Conservation (phyloP, 2,797 vertebrate species). For the Spondyliosoma cantharus region DNA sequence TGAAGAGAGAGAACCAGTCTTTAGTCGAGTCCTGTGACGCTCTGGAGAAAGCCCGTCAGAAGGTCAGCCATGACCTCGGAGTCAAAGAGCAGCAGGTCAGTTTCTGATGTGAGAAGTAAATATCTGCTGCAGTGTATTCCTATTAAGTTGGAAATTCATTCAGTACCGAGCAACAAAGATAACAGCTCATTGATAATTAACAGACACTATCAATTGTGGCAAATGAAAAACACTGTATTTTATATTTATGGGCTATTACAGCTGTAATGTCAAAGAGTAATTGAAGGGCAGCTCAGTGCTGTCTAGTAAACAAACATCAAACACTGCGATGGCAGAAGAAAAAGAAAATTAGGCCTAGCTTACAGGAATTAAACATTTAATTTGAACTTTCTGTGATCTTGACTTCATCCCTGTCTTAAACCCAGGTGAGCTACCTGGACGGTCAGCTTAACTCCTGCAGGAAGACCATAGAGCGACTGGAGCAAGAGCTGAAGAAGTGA, state of each 20-base stretch:
- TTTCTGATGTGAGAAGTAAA: slow-evolving; percentile 12
- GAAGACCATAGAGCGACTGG: slow-evolving; percentile 90
- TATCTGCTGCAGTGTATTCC: neutral
- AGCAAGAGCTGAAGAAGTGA: slow-evolving; percentile 94
- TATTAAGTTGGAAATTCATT: neutral
- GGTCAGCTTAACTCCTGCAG: slow-evolving; percentile 89
- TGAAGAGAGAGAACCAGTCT: slow-evolving; percentile 93
- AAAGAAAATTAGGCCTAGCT: neutral
- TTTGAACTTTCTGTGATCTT: neutral
- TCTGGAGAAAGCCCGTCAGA: slow-evolving; percentile 91
- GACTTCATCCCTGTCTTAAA: slow-evolving; percentile 4
- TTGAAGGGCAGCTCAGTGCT: neutral
- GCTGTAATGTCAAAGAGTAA: neutral
- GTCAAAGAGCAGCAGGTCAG: slow-evolving; percentile 93
- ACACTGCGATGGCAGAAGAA: neutral
- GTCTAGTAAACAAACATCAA: neutral
- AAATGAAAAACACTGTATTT: neutral
- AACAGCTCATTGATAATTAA: neutral
- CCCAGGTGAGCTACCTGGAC: slow-evolving; percentile 87
- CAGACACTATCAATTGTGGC: too few species aligned
- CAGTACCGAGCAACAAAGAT: neutral
- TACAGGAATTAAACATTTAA: neutral
- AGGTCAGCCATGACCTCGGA: slow-evolving; percentile 89
- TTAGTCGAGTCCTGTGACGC: slow-evolving; percentile 91
- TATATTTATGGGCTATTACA: neutral